A percentile compares a stretch with the other conserved stretches of the same genome.
These are phyloP conservation scores for Dione vanillae DNA, from an alignment of 2,888 invertebrate species.

Conservation along the genomic window DNA sequence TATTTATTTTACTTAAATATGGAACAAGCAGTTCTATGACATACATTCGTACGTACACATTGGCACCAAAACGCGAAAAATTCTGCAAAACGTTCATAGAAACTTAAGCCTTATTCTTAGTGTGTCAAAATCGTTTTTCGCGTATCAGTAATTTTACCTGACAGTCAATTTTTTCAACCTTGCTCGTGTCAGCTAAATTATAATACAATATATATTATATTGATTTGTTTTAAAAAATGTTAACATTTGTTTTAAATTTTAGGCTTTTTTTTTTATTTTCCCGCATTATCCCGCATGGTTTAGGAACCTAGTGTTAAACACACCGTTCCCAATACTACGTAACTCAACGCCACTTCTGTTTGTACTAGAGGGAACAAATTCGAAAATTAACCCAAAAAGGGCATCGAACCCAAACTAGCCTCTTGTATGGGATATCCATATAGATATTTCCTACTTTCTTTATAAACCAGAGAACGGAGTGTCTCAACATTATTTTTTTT, in stretches of 20 bases:
- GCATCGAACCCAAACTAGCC: too few relatives aligned
- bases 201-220: background rate
- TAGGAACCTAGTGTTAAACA: too few relatives aligned
- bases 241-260: too few relatives aligned
- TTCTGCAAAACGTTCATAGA: background rate
- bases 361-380: too few relatives aligned
- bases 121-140: background rate
- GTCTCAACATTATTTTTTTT: background rate
- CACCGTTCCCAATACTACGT: background rate
- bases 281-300: too few relatives aligned
- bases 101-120: background rate
- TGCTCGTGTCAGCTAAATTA: conserved; percentile 16
- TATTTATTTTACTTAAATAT: background rate
- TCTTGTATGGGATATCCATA: too few relatives aligned
- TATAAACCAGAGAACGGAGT: background rate
- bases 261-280: too few relatives aligned
- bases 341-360: too few relatives aligned
- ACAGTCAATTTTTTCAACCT: conserved; percentile 6
- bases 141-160: background rate
- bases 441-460: too few relatives aligned
- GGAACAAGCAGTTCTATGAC: background rate
- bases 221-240: background rate
- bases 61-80: background rate
- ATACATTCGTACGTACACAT: background rate
- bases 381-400: too few relatives aligned